These are phyloP conservation scores for Macrostomum lignano DNA, from an alignment of 1,140 invertebrate species.

Conservation along the genomic window DNA sequence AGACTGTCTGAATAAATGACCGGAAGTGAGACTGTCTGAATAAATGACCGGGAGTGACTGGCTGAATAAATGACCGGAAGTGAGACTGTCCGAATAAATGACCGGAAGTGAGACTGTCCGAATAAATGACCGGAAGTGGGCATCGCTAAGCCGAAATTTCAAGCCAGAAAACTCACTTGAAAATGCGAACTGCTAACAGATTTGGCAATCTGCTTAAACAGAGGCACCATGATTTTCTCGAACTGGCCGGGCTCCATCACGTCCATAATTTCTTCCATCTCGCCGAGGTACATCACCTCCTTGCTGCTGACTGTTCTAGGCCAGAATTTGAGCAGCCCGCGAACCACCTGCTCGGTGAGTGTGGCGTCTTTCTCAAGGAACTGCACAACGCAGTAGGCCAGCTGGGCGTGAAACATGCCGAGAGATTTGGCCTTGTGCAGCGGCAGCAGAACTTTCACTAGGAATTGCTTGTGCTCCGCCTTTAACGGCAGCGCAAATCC, in stretches of 20 bases:
- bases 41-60: no score
- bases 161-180: no score
- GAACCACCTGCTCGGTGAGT: constrained; percentile 46
- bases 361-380: constrained; percentile 79
- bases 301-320: constrained; percentile 82
- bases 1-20: no score
- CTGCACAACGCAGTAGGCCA: constrained; percentile 69
- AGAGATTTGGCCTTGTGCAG: constrained; percentile 10
- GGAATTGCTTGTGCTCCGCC: constrained; percentile 21
- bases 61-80: no score
- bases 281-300: constrained; percentile 32
- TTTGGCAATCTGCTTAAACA: constrained; percentile 11
- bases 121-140: no score
- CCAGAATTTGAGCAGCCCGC: constrained; percentile 70
- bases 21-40: no score
- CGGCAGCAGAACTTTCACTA: constrained; percentile 19
- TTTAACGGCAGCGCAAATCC: constrained; percentile 24
- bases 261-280: constrained; percentile 13
- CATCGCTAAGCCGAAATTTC: no score
- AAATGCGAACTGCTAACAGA: constrained; percentile 12
- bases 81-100: no score
- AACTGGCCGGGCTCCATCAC: constrained; percentile 10
- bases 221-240: constrained; percentile 9
- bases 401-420: constrained; percentile 3
- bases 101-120: no score